phyloP scores from a whole-genome alignment of 2,113 vertebrate genomes.

The Ardeotis arabs region DNA sequence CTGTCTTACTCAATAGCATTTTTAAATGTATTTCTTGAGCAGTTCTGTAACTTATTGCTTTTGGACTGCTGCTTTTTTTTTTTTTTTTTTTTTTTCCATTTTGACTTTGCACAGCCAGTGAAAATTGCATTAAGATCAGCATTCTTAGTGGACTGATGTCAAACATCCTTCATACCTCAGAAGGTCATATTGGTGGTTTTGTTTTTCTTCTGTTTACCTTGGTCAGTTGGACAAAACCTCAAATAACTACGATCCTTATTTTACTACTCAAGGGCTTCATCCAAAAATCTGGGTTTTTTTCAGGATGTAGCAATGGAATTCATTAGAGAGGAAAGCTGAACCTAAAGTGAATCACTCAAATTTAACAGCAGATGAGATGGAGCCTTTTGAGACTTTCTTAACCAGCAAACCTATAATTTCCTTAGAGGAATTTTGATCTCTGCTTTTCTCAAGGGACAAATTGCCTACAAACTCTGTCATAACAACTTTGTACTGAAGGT shows the following conservation, averaged over 20 bases:
- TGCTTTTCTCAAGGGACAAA: background rate
- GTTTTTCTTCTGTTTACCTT: background rate
- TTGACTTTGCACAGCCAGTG: background rate
- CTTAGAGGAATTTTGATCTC: slow-evolving; percentile 26
- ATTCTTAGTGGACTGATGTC: background rate
- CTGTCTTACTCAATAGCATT: background rate
- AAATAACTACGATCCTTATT: background rate
- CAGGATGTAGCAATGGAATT: background rate
- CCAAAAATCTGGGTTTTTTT: background rate
- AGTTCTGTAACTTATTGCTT: background rate
- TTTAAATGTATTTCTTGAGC: background rate
- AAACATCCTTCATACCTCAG: background rate
- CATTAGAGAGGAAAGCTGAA: background rate
- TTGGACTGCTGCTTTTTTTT: background rate
- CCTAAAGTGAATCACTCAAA: background rate
- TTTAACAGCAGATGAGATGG: background rate
- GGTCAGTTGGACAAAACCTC: background rate
- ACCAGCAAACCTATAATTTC: slow-evolving; percentile 16
- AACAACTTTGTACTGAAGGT: slow-evolving; percentile 3
- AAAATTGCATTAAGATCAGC: background rate
- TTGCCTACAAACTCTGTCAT: slow-evolving; percentile 6
- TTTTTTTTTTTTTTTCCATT: background rate
- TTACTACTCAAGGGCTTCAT: background rate
- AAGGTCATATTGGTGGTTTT: background rate
- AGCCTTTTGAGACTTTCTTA: slow-evolving; percentile 8